A percentile compares a stretch with the other conserved stretches of the same genome.
phyloP scores from a whole-genome alignment of 2,888 invertebrate species.

The Oxycera nigricornis region DNA sequence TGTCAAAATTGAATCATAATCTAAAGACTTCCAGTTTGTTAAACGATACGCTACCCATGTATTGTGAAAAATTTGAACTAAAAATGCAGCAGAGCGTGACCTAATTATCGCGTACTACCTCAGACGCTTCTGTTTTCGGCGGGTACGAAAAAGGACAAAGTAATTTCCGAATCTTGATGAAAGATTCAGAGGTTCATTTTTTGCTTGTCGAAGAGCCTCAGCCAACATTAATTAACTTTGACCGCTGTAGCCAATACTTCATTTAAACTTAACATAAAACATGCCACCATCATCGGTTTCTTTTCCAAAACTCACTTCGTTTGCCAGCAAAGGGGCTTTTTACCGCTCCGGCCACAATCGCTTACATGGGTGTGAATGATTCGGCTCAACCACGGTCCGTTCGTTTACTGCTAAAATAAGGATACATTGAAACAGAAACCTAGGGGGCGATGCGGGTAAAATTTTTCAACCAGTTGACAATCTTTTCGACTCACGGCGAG shows the following conservation, averaged over 20 bases:
- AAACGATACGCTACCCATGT: no score
- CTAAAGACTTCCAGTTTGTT: no score
- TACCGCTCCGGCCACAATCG: conserved; percentile 2
- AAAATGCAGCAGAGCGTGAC: no score
- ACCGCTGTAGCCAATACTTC: not conserved
- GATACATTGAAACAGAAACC: no score
- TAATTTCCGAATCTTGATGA: no score
- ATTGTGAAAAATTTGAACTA: no score
- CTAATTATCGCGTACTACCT: no score
- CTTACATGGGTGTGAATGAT: conserved; percentile 27
- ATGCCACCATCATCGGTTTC: not conserved
- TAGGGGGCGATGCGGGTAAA: conserved; percentile 45
- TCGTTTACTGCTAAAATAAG: conserved; percentile 17
- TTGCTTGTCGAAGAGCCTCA: not conserved
- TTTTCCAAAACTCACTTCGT: not conserved
- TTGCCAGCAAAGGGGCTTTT: not conserved
- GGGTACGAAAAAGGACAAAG: no score
- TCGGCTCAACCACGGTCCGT: conserved; percentile 14
- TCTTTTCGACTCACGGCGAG: conserved; percentile 33
- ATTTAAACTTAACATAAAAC: not conserved
- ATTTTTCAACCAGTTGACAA: conserved; percentile 43
- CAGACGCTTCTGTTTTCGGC: no score
- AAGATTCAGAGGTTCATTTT: not conserved
- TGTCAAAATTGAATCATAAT: no score
- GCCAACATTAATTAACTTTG: not conserved